These are phyloP conservation scores for Neoseiulus cucumeris DNA, from an alignment of 1,140 invertebrate species.

Conservation along the genomic window DNA sequence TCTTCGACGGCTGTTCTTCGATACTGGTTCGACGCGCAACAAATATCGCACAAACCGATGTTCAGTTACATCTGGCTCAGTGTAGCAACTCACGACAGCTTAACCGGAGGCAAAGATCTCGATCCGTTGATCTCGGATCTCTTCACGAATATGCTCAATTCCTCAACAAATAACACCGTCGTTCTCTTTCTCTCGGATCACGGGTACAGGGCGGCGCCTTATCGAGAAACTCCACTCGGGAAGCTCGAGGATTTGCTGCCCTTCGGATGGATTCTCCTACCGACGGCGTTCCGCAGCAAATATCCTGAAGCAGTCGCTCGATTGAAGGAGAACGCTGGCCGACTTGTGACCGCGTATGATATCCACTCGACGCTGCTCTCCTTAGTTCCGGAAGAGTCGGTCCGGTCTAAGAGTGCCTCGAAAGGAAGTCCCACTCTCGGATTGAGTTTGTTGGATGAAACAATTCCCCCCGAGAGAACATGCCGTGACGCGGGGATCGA, in stretches of 20 bases:
- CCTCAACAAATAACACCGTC: constrained; percentile 30
- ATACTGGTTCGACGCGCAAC: not conserved
- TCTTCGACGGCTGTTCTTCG: constrained; percentile 13
- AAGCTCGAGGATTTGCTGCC: constrained; percentile 73
- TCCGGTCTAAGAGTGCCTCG: constrained; percentile 7
- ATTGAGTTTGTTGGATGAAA: not conserved
- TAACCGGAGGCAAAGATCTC: not conserved
- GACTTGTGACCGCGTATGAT: constrained; percentile 32
- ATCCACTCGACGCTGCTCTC: constrained; percentile 27
- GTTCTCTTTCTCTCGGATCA: constrained; percentile 76
- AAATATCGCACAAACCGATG: not conserved
- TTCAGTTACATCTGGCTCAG: not conserved
- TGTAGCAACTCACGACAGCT: not conserved
- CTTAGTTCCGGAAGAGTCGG: too few species aligned
- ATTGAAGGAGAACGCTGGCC: constrained; percentile 39
- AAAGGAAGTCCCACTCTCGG: not conserved
- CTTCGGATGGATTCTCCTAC: constrained; percentile 55
- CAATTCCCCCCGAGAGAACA: not conserved
- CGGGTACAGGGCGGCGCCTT: constrained; percentile 63
- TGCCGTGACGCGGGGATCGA: not conserved
- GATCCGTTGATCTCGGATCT: not conserved
- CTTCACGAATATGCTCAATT: not conserved
- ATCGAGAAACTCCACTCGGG: constrained; percentile 54
- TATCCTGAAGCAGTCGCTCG: constrained; percentile 42
- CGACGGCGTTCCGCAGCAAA: constrained; percentile 41